Percentiles rank a stretch among this genome's conserved stretches.
These are phyloP conservation scores for Halyomorpha halys DNA, from an alignment of 1,140 invertebrate genomes.

Conservation along the genomic window DNA sequence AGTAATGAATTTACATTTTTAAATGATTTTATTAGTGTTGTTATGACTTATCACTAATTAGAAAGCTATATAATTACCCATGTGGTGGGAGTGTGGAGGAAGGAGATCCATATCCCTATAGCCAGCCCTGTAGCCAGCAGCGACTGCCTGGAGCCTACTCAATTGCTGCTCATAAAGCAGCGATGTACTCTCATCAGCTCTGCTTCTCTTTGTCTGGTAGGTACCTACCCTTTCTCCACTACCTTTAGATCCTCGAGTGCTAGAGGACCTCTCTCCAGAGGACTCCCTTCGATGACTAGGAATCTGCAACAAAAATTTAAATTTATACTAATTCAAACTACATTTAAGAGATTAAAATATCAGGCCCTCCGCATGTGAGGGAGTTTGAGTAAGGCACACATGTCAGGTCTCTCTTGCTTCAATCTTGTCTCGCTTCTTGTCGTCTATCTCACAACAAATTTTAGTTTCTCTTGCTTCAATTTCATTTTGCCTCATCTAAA, in stretches of 20 bases:
- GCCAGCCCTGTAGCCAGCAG: not conserved
- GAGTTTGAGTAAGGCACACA: too few relatives aligned
- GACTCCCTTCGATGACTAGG: conserved; percentile 23
- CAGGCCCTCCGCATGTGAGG: too few relatives aligned
- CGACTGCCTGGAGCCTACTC: conserved; percentile 1
- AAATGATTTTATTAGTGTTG: not conserved
- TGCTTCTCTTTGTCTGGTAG: conserved; percentile 10
- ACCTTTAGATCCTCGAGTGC: not conserved
- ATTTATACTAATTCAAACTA: too few relatives aligned
- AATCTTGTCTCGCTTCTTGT: too few relatives aligned
- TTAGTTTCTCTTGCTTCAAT: too few relatives aligned
- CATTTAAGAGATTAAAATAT: too few relatives aligned
- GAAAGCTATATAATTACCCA: not conserved
- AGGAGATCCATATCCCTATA: not conserved
- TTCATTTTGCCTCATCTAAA: too few relatives aligned
- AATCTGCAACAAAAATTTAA: too few relatives aligned
- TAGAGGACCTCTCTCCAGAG: conserved; percentile 22
- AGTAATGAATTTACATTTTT: not conserved
- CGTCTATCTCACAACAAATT: too few relatives aligned
- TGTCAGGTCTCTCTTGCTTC: too few relatives aligned
- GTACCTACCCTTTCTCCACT: conserved; percentile 17
- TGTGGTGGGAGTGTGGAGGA: conserved; percentile 1
- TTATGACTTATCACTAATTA: not conserved
- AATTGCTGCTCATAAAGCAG: conserved; percentile 25
- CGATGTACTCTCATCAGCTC: conserved; percentile 24